Base-by-base conservation (phyloP, 2,113 vertebrate species). In the Melanerpes formicivorus region DNA sequence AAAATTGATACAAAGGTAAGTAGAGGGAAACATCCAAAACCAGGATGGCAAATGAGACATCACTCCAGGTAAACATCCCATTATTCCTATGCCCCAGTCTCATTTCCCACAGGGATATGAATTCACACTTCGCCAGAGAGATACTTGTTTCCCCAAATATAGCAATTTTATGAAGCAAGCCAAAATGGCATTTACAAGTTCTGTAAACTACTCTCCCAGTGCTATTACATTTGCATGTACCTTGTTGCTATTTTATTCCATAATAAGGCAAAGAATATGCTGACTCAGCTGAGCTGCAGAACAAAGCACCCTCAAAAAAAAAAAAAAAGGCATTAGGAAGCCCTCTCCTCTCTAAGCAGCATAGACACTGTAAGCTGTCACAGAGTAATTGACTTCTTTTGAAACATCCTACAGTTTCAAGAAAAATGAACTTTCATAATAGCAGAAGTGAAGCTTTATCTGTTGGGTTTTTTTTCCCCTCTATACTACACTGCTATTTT, bases 381-480 rank as follows among this genome's bases (percentile, higher is more conserved):
- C 30, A 34, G 29, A 80, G 34, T 6, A 74, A 54, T 25, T 34
- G 6, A 1, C 7, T 66, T 63, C 8, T n/a, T 85, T 19, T 81
- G 58, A 85, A 85, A 59, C 23, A 80, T 18, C 23, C 34, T 21
- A 11, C 1, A 21, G 25, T 67, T 80, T 56, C 62, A 81, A 80
- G 37, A 75, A 90, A 77, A 26, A 74, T 26, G 14, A 77, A 86
- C 26, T 54, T 80, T 8, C 0, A 0, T 16, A 60, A 73, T 30
- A 77, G 37, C 5, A 0, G 10, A 70, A 87, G 22, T 21, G 5
- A 16, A 80, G n/a, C 40, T 79, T 54, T 79, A 34, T 18, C 30
- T 84, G 12, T 76, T 0, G 0, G 7, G 6, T 0, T 0, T 1
- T 29, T 26, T 75, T 73, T 30, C 16, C 3, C 18, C 18, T 67